Base-by-base conservation (phyloP, 2,113 vertebrate species). In the Poeciliopsis prolifica region DNA sequence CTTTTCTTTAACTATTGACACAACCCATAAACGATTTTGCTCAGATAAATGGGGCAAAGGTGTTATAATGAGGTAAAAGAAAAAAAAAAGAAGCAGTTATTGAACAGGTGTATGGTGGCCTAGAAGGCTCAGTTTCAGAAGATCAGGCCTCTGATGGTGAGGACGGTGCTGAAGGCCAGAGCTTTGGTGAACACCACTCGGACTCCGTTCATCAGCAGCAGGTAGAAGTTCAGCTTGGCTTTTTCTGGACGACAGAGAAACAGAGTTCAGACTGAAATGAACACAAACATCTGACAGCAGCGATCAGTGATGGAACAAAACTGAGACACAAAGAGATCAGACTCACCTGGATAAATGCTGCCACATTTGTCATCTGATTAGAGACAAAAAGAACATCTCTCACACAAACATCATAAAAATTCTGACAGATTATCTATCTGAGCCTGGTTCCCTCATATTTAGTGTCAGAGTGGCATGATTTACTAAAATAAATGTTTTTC, bases 141-240 rank as follows among this genome's bases (percentile, higher is more conserved):
- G 10, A 93, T 3, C 60, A 90, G 14, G 1, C 82, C 80, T 80
- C 89, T 91, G 54, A 93, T 68, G 29, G 93, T 90, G 75, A 93
- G 70, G 17, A 93, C 1, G 61, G 87, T 83, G 79, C 75, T 93
- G 19, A 94, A 80, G 68, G 85, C 85, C 80, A 93, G 7, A 1
- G 79, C 33, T 78, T 94, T 94, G 33, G 86, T 89, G 66, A 94
- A 87, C 29, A 93, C 11, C 68, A 94, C 61, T 40, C 93, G 81
- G 61, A 92, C 69, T 0, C 77, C 80, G 19, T 88, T 88, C 66
- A 94, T 75, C 61, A 87, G 2, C 84, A 94, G 31, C 44, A 78
- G 69, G 66, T 61, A 63, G 42, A 80, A 84, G 70, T 93, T 93
- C 65, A 82, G 44, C 24, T 65, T 86, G 13, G 73, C 74, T 4